Conservation (phyloP, 2,113 vertebrate genomes). For the Myanophis thanlyinensis region DNA sequence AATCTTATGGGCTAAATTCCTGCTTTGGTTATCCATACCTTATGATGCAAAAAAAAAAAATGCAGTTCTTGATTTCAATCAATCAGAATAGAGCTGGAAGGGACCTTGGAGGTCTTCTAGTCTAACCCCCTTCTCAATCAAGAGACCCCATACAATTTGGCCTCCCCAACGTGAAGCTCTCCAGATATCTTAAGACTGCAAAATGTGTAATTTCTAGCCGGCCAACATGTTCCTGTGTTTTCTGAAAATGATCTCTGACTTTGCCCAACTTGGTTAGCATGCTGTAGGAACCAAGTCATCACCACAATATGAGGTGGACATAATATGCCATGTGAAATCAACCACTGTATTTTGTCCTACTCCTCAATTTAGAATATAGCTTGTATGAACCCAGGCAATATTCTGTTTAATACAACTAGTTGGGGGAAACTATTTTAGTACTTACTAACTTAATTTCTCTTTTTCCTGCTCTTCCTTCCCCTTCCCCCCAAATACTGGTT, state of each 20-base stretch:
- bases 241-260: not conserved
- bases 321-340: not conserved
- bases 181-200: not conserved
- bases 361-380: not conserved
- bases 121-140: not conserved
- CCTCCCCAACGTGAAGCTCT: not conserved
- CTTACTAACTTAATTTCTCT: not conserved
- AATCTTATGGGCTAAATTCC: not conserved
- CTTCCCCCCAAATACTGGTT: fast-evolving
- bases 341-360: not conserved
- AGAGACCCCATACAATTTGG: not conserved
- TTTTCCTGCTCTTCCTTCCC: not conserved
- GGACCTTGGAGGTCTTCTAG: not conserved
- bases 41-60: not conserved
- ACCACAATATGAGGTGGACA: not conserved
- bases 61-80: not conserved
- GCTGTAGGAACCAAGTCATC: not conserved
- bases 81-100: not conserved
- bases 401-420: not conserved
- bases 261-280: not conserved
- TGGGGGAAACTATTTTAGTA: not conserved
- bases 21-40: not conserved
- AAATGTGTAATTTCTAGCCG: not conserved
- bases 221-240: not conserved
- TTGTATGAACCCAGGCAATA: not conserved